Conservation (phyloP, 2,797 vertebrate species). For the Crenuchus spilurus region DNA sequence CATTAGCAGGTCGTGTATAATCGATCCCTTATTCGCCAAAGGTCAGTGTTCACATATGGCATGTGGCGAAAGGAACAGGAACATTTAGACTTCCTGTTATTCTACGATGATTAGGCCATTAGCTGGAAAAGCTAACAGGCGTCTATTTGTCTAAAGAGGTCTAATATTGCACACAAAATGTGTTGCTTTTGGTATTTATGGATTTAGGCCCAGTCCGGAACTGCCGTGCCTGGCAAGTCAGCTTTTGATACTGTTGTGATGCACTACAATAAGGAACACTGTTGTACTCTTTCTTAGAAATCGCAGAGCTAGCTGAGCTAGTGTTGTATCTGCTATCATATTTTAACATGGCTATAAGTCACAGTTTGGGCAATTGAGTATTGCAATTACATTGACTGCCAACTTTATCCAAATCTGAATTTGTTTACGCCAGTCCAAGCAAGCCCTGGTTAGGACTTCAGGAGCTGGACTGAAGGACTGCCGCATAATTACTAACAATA, state of each 20-base stretch:
- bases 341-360: too few species aligned
- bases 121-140: slow-evolving; percentile 68
- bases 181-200: not conserved
- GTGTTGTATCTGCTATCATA: too few species aligned
- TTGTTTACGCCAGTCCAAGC: too few species aligned
- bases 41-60: slow-evolving; percentile 74
- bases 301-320: too few species aligned
- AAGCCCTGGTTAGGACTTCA: too few species aligned
- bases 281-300: too few species aligned
- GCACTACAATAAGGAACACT: not conserved
- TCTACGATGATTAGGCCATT: slow-evolving; percentile 70
- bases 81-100: slow-evolving; percentile 81
- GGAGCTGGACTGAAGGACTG: too few species aligned
- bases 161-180: slow-evolving; percentile 49
- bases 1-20: slow-evolving; percentile 73
- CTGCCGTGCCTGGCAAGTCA: not conserved
- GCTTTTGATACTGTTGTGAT: not conserved
- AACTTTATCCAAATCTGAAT: too few species aligned
- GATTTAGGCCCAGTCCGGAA: not conserved
- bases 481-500: too few species aligned
- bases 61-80: slow-evolving; percentile 72
- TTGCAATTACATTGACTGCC: too few species aligned
- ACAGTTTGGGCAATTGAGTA: too few species aligned
- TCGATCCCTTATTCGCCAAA: slow-evolving; percentile 72
- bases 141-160: slow-evolving; percentile 60